Evolutionary conservation across 2,113 vertebrate species (phyloP).

Genomic region (Chiloscyllium plagiosum): DNA sequence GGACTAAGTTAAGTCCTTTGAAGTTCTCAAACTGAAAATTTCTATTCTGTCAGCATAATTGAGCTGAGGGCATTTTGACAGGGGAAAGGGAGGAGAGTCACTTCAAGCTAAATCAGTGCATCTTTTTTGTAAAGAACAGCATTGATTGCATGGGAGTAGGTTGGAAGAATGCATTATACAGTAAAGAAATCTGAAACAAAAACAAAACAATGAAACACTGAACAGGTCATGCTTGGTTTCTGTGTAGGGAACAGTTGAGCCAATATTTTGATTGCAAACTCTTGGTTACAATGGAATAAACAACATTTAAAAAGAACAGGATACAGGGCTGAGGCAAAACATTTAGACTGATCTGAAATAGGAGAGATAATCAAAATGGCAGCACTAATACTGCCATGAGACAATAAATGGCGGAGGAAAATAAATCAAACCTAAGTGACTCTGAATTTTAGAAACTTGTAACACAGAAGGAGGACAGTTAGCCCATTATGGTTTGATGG

Average conservation of each 20-base stretch:
- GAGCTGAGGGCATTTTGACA: background rate
- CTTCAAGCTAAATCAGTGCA: too few species aligned
- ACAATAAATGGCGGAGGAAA: background rate
- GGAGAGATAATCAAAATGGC: background rate
- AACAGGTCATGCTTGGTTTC: background rate
- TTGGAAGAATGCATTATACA: background rate
- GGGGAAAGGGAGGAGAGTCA: background rate
- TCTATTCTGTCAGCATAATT: background rate
- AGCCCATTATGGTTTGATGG: background rate
- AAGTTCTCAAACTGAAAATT: background rate
- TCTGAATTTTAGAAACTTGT: background rate
- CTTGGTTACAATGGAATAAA: background rate
- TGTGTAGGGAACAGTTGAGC: background rate
- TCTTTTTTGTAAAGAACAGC: background rate
- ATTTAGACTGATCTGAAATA: background rate
- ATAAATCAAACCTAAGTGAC: background rate
- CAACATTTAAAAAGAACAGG: background rate
- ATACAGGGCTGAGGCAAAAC: background rate
- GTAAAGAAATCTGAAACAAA: background rate
- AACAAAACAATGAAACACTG: background rate
- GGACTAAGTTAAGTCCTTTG: background rate
- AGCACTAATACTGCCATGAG: background rate
- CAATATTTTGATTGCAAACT: background rate
- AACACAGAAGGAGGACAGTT: background rate
- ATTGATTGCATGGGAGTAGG: background rate